Evolutionary conservation across 2,888 invertebrate species (phyloP), one percentile per base, ranked within the genome.

Genomic region (Strigamia maritima): DNA sequence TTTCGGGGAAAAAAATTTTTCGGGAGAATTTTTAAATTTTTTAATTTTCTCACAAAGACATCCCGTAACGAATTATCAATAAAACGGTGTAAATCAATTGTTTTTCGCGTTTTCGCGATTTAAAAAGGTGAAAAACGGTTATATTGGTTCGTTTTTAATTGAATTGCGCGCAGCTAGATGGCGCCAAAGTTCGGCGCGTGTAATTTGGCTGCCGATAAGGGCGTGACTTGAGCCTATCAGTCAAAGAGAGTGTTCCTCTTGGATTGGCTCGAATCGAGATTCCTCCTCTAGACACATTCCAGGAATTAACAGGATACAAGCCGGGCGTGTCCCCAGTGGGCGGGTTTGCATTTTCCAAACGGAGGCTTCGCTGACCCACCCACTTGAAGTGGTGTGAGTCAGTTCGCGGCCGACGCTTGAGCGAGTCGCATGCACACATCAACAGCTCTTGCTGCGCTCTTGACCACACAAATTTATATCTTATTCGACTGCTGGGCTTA

Each of bases 251-350:
- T 8, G 60, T 60, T 60, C 60, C 60, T 60, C 60, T 60, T 60
- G 8, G 60, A 60, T 60, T 60, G 60, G 60, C 60, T 60, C 19
- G 60, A 60, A 19, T 60, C 22, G 16, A 19, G 60, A 60, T 60
- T 60, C 60, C 60, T 60, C 60, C 60, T 60, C 60, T 24, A 22
- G 60, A 60, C 22, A 60, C 60, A 22, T 60, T 60, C 60, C 60
- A 60, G 60, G 60, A 60, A 60, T 60, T 60, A 60, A 24, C 60
- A 60, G 60, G 60, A 60, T 60, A 60, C 60, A 60, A 19, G 60
- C 19, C 4, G 60, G 31, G 60, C 60, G 60, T 60, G 22, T 19
- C 60, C 24, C 2, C n/a, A 19, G 22, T 60, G 24, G 60, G 60
- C 60, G 60, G 60, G 60, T 60, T 60, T 2, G 60, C 4, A 60